A percentile compares a stretch with the other conserved stretches of the same genome.
phyloP scores from a whole-genome alignment of 2,888 invertebrate species.

The Mycogona germanica region DNA sequence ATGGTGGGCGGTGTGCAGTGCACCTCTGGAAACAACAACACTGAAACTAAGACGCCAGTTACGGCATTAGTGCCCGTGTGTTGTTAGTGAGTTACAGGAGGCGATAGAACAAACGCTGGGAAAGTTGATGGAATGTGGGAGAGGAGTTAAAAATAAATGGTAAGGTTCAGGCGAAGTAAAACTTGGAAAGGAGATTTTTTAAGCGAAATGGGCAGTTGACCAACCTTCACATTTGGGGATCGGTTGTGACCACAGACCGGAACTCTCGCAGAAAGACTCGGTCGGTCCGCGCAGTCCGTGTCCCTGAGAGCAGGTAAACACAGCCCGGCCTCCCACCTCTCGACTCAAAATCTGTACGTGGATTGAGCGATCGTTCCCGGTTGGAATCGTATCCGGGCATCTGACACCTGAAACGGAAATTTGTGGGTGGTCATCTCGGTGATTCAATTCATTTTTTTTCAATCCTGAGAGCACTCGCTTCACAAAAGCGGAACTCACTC shows the following conservation, averaged over 20 bases:
- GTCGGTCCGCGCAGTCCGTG: constrained; percentile 60
- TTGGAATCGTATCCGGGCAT: constrained; percentile 54
- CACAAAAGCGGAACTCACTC: constrained; percentile 22
- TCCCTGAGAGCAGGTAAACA: constrained; percentile 64
- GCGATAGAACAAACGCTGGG: no score
- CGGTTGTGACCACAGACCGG: constrained; percentile 65
- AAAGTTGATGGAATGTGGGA: no score
- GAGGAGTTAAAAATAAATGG: no score
- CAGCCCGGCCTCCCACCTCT: constrained; percentile 65
- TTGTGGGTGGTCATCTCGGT: constrained; percentile 17
- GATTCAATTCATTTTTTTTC: no score
- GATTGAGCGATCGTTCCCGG: constrained; percentile 41
- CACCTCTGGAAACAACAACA: constrained; percentile 46
- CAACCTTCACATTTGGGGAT: constrained; percentile 61
- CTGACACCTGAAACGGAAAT: constrained; percentile 69
- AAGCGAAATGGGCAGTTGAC: no score
- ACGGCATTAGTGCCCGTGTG: no score
- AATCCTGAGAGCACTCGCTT: no score
- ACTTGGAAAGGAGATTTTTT: constrained; percentile 7
- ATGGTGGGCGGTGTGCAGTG: constrained; percentile 61
- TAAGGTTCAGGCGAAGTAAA: background rate
- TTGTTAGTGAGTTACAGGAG: no score
- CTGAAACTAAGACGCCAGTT: background rate
- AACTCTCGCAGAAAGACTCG: constrained; percentile 60
- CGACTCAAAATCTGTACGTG: constrained; percentile 60